Conservation (phyloP, 37 sponge, comb jelly and placozoan genomes). For the Lycopodina hypogea region DNA sequence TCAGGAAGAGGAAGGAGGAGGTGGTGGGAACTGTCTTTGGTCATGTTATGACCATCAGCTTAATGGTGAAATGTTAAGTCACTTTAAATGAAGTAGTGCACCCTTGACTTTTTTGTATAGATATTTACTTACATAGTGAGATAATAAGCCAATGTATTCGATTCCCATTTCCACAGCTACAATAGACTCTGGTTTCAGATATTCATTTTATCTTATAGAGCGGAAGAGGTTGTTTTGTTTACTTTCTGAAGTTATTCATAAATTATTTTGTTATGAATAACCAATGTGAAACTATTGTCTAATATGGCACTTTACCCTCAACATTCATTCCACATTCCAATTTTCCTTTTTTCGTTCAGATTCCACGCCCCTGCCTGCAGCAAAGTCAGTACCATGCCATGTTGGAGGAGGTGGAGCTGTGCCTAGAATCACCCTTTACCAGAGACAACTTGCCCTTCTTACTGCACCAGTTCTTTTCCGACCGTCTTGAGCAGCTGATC, state of each 20-base stretch:
- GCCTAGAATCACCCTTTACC: constrained; percentile 15
- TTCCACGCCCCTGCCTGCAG: constrained; percentile 27
- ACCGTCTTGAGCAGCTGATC: constrained; percentile 49
- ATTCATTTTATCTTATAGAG: too few species aligned
- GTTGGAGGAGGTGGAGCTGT: constrained; percentile 24
- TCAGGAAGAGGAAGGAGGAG: too few species aligned
- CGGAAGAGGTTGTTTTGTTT: not conserved
- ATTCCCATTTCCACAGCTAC: too few species aligned
- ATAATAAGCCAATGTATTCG: too few species aligned
- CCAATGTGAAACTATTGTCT: not conserved
- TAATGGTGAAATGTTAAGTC: too few species aligned
- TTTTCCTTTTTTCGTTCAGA: constrained; percentile 4
- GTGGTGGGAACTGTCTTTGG: too few species aligned
- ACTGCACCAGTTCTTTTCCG: constrained; percentile 64
- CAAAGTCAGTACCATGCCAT: constrained; percentile 26
- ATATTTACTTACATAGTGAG: too few species aligned
- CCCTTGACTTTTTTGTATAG: too few species aligned
- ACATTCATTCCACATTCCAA: not conserved
- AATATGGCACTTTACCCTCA: not conserved
- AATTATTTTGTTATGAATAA: not conserved
- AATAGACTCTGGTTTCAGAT: too few species aligned
- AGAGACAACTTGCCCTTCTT: constrained; percentile 44
- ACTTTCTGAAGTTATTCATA: not conserved
- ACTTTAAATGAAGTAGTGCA: too few species aligned
- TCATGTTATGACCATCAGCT: too few species aligned